Evolutionary conservation across 2,797 vertebrate species (phyloP), one percentile per base, ranked within the genome.

Genomic region (Sebastes itinus): DNA sequence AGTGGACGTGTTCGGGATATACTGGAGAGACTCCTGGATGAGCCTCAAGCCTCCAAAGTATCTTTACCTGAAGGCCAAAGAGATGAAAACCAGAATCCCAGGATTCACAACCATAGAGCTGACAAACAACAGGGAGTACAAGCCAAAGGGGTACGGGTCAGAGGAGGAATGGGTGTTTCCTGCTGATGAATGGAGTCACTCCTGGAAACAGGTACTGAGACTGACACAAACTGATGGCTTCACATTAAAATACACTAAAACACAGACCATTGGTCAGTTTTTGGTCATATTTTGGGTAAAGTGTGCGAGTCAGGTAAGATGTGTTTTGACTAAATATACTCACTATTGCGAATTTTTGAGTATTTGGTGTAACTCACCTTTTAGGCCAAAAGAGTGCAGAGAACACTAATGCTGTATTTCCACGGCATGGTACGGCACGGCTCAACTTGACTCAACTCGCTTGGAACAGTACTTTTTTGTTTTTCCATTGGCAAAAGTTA

Each of bases 11-110:
- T 94, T 93, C 25, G 3, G 32, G 3, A 13, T 93, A 11, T 84
- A 70, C 58, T 94, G 93, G 94, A 91, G 28, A 67, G 91, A 94
- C 10, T 95, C 94, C 14, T 94, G 93, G 95, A 94, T 77, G 89
- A 92, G 87, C 67, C 54, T 90, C 66, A 95, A 94, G 59, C 87
- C 90, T n/a, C 92, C 92, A 1, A 86, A 87, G 59, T 91, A 91
- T 64, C 87, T 93, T 42, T 92, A 78, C 69, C 82, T 91, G 16
- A 92, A 72, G 54, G 61, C 64, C n/a, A 86, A 71, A 28, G 91
- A 92, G 76, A 7, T 14, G 0, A 82, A 68, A 55, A 12, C 7
- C 46, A 80, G 28, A 59, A 25, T 81, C 5, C 10, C 2, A 1
- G 72, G 79, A 12, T 87, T 92, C 55, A 82, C 70, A 4, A 54